phyloP scores from a whole-genome alignment of 2,797 vertebrate genomes.

The Phrynocephalus forsythii region DNA sequence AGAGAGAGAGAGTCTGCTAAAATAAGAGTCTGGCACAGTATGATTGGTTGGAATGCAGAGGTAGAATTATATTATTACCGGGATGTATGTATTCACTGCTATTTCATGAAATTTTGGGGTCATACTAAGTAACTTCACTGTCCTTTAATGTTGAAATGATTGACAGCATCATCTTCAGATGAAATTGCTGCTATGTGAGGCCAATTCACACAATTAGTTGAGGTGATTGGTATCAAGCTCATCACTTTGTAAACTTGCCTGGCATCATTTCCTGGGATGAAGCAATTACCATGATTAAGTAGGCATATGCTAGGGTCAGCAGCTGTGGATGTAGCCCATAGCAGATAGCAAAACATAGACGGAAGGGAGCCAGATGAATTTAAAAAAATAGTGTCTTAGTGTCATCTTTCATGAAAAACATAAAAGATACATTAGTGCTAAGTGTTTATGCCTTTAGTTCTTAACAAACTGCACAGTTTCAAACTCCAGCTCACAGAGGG shows the following conservation, averaged over 20 bases:
- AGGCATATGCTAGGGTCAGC: constrained; percentile 46
- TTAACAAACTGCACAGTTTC: too few relatives aligned
- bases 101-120: constrained; percentile 50
- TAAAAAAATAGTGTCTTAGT: not conserved
- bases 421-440: too few relatives aligned
- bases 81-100: constrained; percentile 1
- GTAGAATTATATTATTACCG: constrained; percentile 56
- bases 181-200: constrained; percentile 22
- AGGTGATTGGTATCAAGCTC: constrained; percentile 45
- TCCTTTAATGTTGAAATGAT: constrained; percentile 44
- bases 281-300: constrained; percentile 48
- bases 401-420: too few relatives aligned
- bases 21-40: constrained; percentile 50
- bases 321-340: constrained; percentile 33
- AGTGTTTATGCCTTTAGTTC: too few relatives aligned
- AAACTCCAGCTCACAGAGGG: not conserved
- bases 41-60: constrained; percentile 62
- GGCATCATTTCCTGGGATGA: constrained; percentile 44
- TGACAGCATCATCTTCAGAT: constrained; percentile 40
- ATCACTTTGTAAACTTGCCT: constrained; percentile 48
- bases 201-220: constrained; percentile 46
- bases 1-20: constrained; percentile 52
- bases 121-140: constrained; percentile 30
- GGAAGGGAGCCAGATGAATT: constrained; percentile 16
- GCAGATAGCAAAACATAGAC: constrained; percentile 22